Conservation (phyloP, 2,113 vertebrate genomes). For the Erythrocebus patas region DNA sequence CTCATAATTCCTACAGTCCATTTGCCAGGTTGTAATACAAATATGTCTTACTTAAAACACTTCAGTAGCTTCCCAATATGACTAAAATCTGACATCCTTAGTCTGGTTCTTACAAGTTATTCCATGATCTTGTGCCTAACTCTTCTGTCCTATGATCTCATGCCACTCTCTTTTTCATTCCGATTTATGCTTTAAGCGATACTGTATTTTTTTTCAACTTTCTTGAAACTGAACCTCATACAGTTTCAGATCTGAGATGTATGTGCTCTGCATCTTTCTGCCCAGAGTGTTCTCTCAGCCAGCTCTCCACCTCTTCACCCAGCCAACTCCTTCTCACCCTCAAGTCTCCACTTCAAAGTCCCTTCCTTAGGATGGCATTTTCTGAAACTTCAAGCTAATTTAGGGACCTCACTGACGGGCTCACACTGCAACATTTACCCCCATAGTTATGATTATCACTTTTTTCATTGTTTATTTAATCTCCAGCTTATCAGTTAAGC, state of each 20-base stretch:
- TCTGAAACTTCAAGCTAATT: not conserved
- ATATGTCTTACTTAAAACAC: not conserved
- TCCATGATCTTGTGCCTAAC: not conserved
- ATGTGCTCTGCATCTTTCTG: fast-evolving
- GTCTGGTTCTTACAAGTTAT: no score
- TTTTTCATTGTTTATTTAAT: not conserved
- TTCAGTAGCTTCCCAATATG: no score
- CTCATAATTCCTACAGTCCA: not conserved
- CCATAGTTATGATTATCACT: not conserved
- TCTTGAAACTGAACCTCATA: not conserved
- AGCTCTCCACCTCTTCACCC: not conserved
- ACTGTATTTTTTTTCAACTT: not conserved
- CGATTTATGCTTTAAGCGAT: fast-evolving
- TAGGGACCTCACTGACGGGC: not conserved
- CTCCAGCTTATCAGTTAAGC: not conserved
- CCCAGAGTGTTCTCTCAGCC: not conserved
- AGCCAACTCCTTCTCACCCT: no score
- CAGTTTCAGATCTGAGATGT: not conserved
- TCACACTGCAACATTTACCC: not conserved
- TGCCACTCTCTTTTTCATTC: fast-evolving
- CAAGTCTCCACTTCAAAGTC: not conserved
- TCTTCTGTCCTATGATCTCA: not conserved
- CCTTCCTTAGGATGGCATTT: not conserved
- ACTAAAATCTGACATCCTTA: not conserved
- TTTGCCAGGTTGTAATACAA: not conserved